These are phyloP conservation scores for Scartelaos histophorus DNA, from an alignment of 2,113 vertebrate genomes.

Conservation along the genomic window DNA sequence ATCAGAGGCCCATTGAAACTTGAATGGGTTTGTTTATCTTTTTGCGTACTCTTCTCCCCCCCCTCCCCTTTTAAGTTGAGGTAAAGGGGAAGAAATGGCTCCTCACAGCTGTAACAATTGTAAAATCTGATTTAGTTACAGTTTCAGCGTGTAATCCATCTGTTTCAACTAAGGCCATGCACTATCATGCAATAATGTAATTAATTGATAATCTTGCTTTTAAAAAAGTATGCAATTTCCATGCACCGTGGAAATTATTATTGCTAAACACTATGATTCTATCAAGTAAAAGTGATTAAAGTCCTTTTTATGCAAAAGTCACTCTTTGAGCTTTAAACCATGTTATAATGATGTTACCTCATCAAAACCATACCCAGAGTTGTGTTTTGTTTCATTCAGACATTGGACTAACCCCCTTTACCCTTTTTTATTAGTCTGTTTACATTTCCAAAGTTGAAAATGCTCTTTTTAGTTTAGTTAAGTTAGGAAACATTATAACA, in stretches of 20 bases:
- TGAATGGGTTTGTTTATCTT: conserved; percentile 56
- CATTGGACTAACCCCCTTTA: too few relatives aligned
- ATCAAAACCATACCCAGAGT: too few relatives aligned
- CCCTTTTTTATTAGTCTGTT: too few relatives aligned
- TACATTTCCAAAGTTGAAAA: too few relatives aligned
- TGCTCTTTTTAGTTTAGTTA: too few relatives aligned
- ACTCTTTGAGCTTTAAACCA: too few relatives aligned
- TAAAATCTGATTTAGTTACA: conserved; percentile 2
- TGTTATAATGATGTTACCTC: too few relatives aligned
- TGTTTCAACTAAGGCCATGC: not conserved
- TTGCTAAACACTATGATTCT: not conserved
- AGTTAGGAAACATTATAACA: too few relatives aligned
- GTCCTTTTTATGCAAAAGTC: too few relatives aligned
- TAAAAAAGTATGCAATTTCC: not conserved
- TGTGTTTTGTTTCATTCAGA: too few relatives aligned
- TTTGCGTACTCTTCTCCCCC: conserved; percentile 36
- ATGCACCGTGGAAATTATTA: not conserved
- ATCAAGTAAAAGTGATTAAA: not conserved
- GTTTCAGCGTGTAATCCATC: not conserved
- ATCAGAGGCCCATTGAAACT: conserved; percentile 67
- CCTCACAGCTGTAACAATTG: conserved; percentile 18
- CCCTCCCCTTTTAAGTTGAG: conserved; percentile 28
- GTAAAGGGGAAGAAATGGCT: conserved; percentile 23
- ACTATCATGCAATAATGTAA: not conserved
- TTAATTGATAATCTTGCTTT: not conserved